Conservation (phyloP, 2,113 vertebrate species). For the Guaruba guarouba region DNA sequence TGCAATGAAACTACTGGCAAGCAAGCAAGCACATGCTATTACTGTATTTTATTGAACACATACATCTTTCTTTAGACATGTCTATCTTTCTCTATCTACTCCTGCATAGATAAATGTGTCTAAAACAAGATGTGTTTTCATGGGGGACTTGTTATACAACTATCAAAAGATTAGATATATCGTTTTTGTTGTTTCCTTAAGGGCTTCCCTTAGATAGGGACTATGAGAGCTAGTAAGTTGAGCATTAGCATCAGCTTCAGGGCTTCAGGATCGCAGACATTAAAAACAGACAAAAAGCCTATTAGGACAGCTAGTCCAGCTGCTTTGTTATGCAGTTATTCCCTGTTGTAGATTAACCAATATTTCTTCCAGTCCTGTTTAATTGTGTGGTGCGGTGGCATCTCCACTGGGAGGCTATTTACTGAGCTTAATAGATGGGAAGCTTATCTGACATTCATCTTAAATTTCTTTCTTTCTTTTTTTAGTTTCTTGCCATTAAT, state of each 20-base stretch:
- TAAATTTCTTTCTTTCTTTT: conserved; percentile 43
- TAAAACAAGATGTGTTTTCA: conserved; percentile 54
- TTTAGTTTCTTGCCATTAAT: conserved; percentile 45
- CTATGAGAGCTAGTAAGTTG: neutral
- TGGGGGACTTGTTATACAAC: conserved; percentile 50
- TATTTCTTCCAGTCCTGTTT: conserved; percentile 57
- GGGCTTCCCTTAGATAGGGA: conserved; percentile 3
- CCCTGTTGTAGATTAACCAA: conserved; percentile 44
- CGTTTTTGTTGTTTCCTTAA: conserved; percentile 40
- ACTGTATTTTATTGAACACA: conserved; percentile 36
- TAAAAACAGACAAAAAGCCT: neutral
- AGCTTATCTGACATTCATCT: conserved; percentile 64
- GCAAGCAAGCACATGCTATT: conserved; percentile 7
- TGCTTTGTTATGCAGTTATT: conserved; percentile 56
- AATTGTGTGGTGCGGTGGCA: conserved; percentile 35
- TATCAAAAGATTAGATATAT: conserved; percentile 52
- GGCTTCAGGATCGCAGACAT: neutral
- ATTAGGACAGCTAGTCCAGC: conserved; percentile 8
- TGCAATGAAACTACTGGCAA: conserved; percentile 5
- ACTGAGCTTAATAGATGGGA: conserved; percentile 57
- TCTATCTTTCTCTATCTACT: conserved; percentile 48
- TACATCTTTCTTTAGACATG: conserved; percentile 41
- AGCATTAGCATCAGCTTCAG: neutral
- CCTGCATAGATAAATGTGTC: conserved; percentile 54
- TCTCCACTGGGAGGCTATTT: conserved; percentile 54